A percentile compares a stretch with the other conserved stretches of the same genome.
These are phyloP conservation scores for Campoplex capitator DNA, from an alignment of 2,888 invertebrate genomes.

Conservation along the genomic window DNA sequence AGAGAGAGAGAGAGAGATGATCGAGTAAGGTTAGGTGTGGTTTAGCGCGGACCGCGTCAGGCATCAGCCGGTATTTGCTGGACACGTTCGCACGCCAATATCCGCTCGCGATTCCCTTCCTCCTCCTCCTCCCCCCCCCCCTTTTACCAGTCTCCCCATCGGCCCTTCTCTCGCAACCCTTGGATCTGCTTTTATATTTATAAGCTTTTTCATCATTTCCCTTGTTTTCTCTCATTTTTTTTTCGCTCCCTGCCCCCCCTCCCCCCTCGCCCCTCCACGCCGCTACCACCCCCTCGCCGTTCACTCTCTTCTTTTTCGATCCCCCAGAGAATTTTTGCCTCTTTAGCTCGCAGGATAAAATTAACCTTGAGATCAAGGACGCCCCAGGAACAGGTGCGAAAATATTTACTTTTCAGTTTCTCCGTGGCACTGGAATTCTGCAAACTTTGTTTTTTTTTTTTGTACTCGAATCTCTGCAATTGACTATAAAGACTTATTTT, in stretches of 20 bases:
- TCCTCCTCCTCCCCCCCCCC: neutral
- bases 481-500: neutral
- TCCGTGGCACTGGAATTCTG: neutral
- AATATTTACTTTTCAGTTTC: neutral
- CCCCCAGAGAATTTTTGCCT: conserved; percentile 2
- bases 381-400: neutral
- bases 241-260: too few species aligned
- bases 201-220: conserved; percentile 35
- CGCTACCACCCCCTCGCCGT: too few species aligned
- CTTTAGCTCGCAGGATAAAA: neutral
- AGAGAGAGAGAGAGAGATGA: neutral
- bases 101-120: conserved; percentile 27
- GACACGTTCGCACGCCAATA: conserved; percentile 52
- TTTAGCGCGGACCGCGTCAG: conserved; percentile 23
- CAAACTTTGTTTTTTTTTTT: neutral
- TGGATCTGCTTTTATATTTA: conserved; percentile 29
- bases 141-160: too few species aligned
- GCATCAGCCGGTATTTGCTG: conserved; percentile 50
- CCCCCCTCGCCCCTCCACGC: too few species aligned
- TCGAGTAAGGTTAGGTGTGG: conserved; percentile 46
- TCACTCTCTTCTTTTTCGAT: neutral
- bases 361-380: neutral
- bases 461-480: neutral
- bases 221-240: neutral
- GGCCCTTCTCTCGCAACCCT: neutral